Percentiles rank a stretch among this genome's conserved stretches.
phyloP scores from a whole-genome alignment of 1,140 invertebrate species.

The Lasaia peninsularis region DNA sequence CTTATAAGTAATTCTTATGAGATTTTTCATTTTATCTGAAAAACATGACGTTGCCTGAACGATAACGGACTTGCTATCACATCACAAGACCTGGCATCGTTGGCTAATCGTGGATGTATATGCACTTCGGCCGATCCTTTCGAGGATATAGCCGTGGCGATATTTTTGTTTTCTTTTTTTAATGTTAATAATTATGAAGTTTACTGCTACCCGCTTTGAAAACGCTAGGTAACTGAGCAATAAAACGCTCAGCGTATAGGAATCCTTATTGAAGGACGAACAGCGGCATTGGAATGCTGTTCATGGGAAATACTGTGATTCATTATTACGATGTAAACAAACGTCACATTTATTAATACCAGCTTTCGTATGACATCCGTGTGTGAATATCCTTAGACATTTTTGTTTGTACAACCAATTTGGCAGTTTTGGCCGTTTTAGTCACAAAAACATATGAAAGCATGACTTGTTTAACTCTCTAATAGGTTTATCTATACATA shows the following conservation, averaged over 20 bases:
- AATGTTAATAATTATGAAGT: too few species aligned
- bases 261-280: conserved; percentile 48
- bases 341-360: conserved; percentile 44
- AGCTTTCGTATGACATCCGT: conserved; percentile 40
- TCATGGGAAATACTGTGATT: conserved; percentile 57
- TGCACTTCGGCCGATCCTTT: too few species aligned
- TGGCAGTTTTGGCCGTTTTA: not conserved
- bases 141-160: too few species aligned
- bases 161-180: too few species aligned
- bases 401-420: not conserved
- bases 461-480: not conserved
- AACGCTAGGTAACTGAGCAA: not conserved
- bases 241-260: conserved; percentile 25
- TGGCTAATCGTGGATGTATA: too few species aligned
- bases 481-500: too few species aligned
- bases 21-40: too few species aligned
- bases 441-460: not conserved
- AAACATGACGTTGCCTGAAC: too few species aligned
- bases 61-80: too few species aligned
- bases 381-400: conserved; percentile 31
- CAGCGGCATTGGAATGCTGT: conserved; percentile 39
- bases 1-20: too few species aligned
- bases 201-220: not conserved
- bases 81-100: too few species aligned
- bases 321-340: conserved; percentile 59